Base-by-base conservation (phyloP, 2,888 invertebrate genomes). In the Ditula angustiorana region DNA sequence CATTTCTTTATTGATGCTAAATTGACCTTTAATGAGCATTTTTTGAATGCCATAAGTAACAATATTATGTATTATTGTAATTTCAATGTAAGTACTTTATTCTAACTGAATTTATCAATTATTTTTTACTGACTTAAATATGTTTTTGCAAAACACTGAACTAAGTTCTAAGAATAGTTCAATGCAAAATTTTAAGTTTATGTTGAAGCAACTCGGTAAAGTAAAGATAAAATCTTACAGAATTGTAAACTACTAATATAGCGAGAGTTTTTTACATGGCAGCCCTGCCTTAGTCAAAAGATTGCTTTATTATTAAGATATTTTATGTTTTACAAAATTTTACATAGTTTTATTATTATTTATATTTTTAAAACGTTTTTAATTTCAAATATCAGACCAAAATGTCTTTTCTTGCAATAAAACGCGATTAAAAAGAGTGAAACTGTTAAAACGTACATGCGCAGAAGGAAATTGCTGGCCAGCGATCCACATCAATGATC, bases 401-500 rank as follows among this genome's bases (percentile, higher is more conserved):
- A 28, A 11, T 28, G 4, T 10, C 7, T 37, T 28, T 3, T 19
- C 46, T 37, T 2, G 5, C 19, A 21, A 16, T 23, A 1, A 21
- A 58, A 46, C 24, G 37, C n/a, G 8, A 8, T 49, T 63, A 78
- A 81, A 78, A 84, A 85, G 74, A 70, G 4, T 65, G 62, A 80
- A 85, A 82, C 62, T 71, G 75, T 70, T 61, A 68, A 78, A 76
- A 66, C 73, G 85, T 79, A 80, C 90, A 87, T 92, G 93, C 91
- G 91, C 90, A 89, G 69, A 79, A 67, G 66, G 70, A 80, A 78
- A 78, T 70, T 82, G 88, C 93, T 93, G 90, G 88, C 90, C 88
- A 86, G 88, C 90, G 92, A 87, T 90, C 94, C 93, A 92, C 88
- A 83, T 87, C 83, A 85, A 85, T 84, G 87, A 81, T 85, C 84